Conservation (phyloP, 2,797 vertebrate species). For the Rousettus madagascariensis region DNA sequence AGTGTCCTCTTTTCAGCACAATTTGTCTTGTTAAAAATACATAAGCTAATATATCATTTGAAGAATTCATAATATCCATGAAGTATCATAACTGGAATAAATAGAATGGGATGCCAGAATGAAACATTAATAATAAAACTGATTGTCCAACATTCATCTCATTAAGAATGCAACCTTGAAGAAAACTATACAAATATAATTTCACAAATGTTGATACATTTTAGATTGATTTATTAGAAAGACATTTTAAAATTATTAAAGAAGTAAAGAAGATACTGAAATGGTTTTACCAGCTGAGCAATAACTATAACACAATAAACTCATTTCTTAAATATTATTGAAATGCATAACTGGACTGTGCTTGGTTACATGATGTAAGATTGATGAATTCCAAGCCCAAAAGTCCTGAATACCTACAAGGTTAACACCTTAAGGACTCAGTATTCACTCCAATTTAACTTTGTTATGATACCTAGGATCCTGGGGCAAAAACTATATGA, state of each 20-base stretch:
- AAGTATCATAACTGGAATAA: conserved; percentile 64
- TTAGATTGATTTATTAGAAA: conserved; percentile 59
- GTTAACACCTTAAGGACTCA: neutral
- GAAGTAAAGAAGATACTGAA: neutral
- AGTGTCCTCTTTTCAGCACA: neutral
- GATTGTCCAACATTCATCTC: conserved; percentile 47
- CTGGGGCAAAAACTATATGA: neutral
- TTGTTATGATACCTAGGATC: neutral
- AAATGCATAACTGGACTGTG: neutral
- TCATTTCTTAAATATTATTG: neutral
- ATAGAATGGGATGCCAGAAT: conserved; percentile 32
- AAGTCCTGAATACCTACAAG: neutral
- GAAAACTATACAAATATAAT: conserved; percentile 54
- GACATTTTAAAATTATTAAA: conserved; percentile 48
- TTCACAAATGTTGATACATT: neutral
- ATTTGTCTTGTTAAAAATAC: conserved; percentile 51
- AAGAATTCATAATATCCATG: conserved; percentile 20
- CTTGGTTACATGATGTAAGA: neutral
- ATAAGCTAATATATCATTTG: conserved; percentile 36
- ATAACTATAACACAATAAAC: neutral
- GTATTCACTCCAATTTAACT: neutral
- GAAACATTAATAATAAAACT: conserved; percentile 59
- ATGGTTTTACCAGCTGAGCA: neutral
- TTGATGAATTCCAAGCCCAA: neutral
- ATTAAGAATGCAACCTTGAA: conserved; percentile 52